phyloP scores from a whole-genome alignment of 2,113 vertebrate species.

The Hippocampus barbouri region DNA sequence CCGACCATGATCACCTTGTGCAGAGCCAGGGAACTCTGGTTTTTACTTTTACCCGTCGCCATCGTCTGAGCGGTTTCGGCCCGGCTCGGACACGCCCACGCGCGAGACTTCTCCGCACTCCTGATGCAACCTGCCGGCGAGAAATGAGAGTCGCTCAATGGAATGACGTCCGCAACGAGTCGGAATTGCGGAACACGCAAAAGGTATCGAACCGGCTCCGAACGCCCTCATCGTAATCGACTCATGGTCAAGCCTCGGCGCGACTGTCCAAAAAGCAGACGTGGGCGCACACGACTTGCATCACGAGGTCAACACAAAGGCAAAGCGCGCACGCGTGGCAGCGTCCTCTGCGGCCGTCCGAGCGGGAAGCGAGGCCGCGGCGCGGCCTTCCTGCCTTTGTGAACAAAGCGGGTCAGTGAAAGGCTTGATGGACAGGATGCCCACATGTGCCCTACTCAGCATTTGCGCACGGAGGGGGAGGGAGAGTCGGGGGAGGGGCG shows the following conservation, averaged over 20 bases:
- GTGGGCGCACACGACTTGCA: background rate
- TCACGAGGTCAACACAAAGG: background rate
- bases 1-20: constrained; percentile 74
- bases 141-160: constrained; percentile 15
- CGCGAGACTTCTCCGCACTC: constrained; percentile 21
- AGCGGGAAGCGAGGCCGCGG: constrained; percentile 37
- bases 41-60: constrained; percentile 66
- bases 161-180: background rate
- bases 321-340: constrained; percentile 18
- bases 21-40: constrained; percentile 68
- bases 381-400: constrained; percentile 70
- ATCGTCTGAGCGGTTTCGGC: constrained; percentile 45
- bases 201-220: background rate
- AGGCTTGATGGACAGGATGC: constrained; percentile 27
- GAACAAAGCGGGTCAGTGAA: constrained; percentile 44
- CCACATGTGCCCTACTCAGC: constrained; percentile 28
- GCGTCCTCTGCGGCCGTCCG: constrained; percentile 14
- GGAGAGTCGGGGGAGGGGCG: background rate
- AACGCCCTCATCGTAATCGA: background rate
- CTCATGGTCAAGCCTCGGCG: background rate
- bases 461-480: constrained; percentile 5
- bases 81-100: constrained; percentile 12
- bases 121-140: constrained; percentile 42
- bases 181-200: background rate
- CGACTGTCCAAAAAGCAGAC: constrained; percentile 1